phyloP scores from a whole-genome alignment of 1,140 invertebrate species.

The Chironomus tepperi region DNA sequence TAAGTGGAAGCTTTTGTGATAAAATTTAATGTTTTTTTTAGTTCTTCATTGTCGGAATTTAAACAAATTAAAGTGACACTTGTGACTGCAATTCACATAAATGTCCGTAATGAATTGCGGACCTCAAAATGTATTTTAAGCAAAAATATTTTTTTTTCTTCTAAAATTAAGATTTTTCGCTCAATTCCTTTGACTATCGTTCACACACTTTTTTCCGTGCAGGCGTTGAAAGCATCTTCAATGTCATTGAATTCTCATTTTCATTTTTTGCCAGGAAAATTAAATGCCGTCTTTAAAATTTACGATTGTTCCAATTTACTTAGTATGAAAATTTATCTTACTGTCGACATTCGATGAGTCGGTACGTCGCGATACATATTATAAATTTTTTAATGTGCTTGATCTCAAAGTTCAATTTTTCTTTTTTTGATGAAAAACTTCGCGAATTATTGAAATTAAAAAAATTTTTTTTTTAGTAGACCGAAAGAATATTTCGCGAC shows the following conservation, averaged over 20 bases:
- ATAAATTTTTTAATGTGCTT: not conserved
- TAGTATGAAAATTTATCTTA: not conserved
- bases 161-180: too few relatives aligned
- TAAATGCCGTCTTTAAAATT: not conserved
- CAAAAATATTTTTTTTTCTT: too few relatives aligned
- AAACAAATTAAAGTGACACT: too few relatives aligned
- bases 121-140: too few relatives aligned
- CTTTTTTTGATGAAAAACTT: not conserved
- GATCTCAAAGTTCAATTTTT: not conserved
- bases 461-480: too few relatives aligned
- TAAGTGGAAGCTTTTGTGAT: too few relatives aligned
- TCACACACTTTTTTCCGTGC: not conserved
- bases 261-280: not conserved
- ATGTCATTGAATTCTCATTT: not conserved
- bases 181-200: not conserved
- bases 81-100: too few relatives aligned
- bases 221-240: not conserved
- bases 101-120: too few relatives aligned
- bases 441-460: too few relatives aligned
- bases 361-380: not conserved
- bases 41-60: too few relatives aligned
- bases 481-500: not conserved
- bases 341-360: not conserved
- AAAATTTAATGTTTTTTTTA: too few relatives aligned
- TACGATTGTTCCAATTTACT: not conserved